phyloP scores from a whole-genome alignment of 2,113 vertebrate genomes.

The Prionailurus bengalensis region DNA sequence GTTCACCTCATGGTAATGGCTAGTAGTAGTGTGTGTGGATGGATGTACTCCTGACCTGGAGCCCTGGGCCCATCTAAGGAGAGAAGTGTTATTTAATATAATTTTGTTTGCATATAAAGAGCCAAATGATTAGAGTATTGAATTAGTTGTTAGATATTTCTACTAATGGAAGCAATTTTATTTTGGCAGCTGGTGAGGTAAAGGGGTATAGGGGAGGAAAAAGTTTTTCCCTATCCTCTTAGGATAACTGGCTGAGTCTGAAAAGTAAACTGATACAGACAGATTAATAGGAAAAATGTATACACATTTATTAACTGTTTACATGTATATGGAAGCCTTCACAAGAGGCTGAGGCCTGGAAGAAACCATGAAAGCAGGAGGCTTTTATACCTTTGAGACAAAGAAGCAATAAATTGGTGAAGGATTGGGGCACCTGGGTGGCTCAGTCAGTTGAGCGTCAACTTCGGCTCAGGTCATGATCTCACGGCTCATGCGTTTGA shows the following conservation, averaged over 20 bases:
- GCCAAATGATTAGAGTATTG: neutral
- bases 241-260: neutral
- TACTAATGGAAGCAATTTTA: neutral
- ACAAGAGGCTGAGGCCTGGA: neutral
- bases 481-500: too few species aligned
- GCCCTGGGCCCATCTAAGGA: neutral
- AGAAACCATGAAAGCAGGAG: neutral
- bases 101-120: neutral
- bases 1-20: neutral
- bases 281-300: neutral
- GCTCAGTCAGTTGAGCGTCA: too few species aligned
- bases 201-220: neutral
- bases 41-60: neutral
- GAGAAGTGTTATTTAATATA: neutral
- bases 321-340: neutral
- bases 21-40: neutral
- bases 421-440: neutral
- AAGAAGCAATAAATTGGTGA: neutral
- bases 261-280: neutral
- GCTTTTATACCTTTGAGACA: neutral
- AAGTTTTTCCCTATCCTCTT: neutral
- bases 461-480: too few species aligned
- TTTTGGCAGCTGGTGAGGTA: slow-evolving; percentile 10
- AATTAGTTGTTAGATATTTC: neutral
- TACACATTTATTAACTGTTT: neutral